A percentile compares a stretch with the other conserved stretches of the same genome.
These are phyloP conservation scores for Seriola aureovittata DNA, from an alignment of 2,113 vertebrate genomes.

Conservation along the genomic window DNA sequence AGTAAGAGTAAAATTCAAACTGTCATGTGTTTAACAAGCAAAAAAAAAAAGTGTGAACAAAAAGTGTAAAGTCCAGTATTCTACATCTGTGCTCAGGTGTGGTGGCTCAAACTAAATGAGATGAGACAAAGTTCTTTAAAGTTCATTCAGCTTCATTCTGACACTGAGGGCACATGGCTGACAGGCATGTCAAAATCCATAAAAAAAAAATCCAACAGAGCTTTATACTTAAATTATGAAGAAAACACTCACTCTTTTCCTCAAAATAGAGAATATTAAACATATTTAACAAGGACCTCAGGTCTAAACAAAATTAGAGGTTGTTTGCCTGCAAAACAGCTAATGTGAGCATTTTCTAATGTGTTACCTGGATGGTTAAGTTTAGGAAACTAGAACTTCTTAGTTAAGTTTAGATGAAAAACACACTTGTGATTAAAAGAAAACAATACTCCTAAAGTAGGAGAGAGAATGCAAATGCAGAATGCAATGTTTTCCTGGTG, in stretches of 20 bases:
- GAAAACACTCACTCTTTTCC: background rate
- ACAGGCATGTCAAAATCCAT: background rate
- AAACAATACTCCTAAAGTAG: background rate
- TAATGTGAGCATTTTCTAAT: background rate
- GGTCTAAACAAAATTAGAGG: background rate
- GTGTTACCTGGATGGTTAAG: no score
- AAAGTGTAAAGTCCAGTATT: background rate
- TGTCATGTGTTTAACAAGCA: background rate
- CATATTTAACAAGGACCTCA: background rate
- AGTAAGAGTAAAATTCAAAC: background rate
- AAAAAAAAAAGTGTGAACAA: slow-evolving; percentile 3
- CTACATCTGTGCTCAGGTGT: background rate
- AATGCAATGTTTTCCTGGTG: background rate
- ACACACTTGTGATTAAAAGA: background rate
- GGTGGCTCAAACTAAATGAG: background rate
- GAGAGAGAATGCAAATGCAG: no score
- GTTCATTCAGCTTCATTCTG: slow-evolving; percentile 20
- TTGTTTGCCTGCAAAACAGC: background rate
- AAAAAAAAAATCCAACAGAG: background rate
- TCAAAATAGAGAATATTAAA: background rate
- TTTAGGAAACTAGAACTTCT: no score
- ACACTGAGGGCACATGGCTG: background rate
- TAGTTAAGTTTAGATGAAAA: background rate
- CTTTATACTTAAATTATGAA: background rate
- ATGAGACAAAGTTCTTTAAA: slow-evolving; percentile 12